Evolutionary conservation across 1,140 invertebrate species (phyloP).

Genomic region (Mactra quadrangularis): DNA sequence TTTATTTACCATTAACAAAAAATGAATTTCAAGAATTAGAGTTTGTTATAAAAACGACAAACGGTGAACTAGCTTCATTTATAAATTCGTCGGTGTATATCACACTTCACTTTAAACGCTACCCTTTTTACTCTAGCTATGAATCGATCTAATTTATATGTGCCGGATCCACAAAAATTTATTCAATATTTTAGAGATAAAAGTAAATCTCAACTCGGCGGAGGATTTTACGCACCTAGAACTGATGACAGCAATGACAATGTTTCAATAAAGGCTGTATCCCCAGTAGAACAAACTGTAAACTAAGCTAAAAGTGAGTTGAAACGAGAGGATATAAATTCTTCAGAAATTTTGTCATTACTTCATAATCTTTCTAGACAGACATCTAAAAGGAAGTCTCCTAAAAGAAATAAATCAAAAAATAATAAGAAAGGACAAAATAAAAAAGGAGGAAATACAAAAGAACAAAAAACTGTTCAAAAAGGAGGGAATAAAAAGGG

Average conservation of each 20-base stretch:
- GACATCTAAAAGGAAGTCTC: background rate
- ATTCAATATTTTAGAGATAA: slow-evolving; percentile 27
- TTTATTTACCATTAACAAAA: slow-evolving; percentile 39
- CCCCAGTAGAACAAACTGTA: slow-evolving; percentile 53
- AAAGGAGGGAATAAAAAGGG: background rate
- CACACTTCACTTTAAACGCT: slow-evolving; percentile 48
- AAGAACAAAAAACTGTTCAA: background rate
- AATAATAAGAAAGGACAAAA: no score
- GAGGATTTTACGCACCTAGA: background rate
- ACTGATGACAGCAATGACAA: slow-evolving; percentile 2
- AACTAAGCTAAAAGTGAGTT: slow-evolving; percentile 50
- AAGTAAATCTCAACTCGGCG: background rate
- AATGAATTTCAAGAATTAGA: slow-evolving; percentile 32
- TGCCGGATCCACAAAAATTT: slow-evolving; percentile 30
- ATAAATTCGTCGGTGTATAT: background rate
- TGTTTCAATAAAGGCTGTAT: slow-evolving; percentile 40
- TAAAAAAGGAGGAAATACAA: background rate
- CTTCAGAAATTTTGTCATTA: background rate
- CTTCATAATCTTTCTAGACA: slow-evolving; percentile 1
- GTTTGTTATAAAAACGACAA: slow-evolving; percentile 33
- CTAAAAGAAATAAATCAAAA: no score
- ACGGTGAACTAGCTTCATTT: slow-evolving; percentile 1
- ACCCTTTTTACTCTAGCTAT: slow-evolving; percentile 25
- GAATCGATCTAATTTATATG: background rate
- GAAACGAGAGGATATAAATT: slow-evolving; percentile 39